phyloP scores from a whole-genome alignment of 2,797 vertebrate genomes.

The Hafferia zeledoni region DNA sequence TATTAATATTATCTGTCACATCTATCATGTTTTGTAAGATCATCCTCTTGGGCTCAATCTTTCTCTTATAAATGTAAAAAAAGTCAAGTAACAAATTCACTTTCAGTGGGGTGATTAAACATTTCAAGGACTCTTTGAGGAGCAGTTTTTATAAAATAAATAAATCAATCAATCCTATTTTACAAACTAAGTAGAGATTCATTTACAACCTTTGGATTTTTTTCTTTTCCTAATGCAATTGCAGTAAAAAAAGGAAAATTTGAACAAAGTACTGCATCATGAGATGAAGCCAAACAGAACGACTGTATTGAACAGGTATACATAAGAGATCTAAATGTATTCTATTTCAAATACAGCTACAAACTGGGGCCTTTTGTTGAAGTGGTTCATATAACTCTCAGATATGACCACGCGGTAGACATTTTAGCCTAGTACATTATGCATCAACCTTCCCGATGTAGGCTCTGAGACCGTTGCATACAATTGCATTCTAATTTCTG shows the following conservation, averaged over 20 bases:
- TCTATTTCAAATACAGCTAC: neutral
- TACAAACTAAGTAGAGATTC: neutral
- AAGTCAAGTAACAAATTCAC: neutral
- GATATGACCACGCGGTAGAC: neutral
- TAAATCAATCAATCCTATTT: neutral
- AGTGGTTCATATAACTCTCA: neutral
- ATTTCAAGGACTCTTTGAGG: neutral
- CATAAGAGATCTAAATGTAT: neutral
- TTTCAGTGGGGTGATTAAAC: neutral
- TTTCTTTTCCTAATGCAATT: neutral
- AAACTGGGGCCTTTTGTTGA: neutral
- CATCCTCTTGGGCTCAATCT: neutral
- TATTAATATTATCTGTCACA: neutral
- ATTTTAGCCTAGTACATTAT: conserved; percentile 4
- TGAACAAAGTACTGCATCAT: neutral
- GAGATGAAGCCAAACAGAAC: neutral
- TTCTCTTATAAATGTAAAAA: neutral
- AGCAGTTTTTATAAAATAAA: neutral
- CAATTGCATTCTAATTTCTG: neutral
- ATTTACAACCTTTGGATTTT: neutral
- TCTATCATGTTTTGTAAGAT: neutral
- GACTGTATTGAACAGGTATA: neutral
- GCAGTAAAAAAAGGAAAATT: conserved; percentile 13
- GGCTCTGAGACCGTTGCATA: neutral
- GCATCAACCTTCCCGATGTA: neutral